These are phyloP conservation scores for Zaprionus kolodkinae DNA, from an alignment of 1,140 invertebrate genomes.

Conservation along the genomic window DNA sequence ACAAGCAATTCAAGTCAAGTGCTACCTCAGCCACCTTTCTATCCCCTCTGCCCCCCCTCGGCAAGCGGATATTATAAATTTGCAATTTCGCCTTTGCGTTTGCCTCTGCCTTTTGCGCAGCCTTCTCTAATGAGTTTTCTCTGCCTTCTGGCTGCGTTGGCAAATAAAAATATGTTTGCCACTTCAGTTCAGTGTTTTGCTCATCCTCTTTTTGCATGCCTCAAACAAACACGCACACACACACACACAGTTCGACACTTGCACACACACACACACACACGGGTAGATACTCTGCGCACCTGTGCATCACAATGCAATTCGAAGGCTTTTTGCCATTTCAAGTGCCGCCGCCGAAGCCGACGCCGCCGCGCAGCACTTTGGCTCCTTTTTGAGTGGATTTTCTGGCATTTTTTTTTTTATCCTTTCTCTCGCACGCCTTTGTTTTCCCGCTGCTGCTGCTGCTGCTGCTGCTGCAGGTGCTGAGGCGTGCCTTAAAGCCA, in stretches of 20 bases:
- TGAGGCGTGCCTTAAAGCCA: constrained; percentile 39
- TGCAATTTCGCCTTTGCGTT: constrained; percentile 72
- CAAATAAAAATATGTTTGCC: constrained; percentile 78
- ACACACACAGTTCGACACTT: constrained; percentile 1
- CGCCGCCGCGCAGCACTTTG: constrained; percentile 44
- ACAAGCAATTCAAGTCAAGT: constrained; percentile 70
- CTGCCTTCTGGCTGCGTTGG: constrained; percentile 45
- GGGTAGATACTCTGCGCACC: neutral
- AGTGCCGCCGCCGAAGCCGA: constrained; percentile 36
- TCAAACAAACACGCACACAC: constrained; percentile 2
- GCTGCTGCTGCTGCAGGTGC: constrained; percentile 25
- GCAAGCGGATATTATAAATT: constrained; percentile 77
- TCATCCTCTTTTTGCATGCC: constrained; percentile 33
- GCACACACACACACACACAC: constrained; percentile 9
- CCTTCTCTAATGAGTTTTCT: constrained; percentile 73
- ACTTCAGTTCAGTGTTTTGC: constrained; percentile 37
- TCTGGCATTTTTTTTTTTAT: constrained; percentile 21
- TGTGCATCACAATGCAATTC: constrained; percentile 50
- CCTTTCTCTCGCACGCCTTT: neutral
- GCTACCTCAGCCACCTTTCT: constrained; percentile 4
- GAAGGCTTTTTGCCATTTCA: constrained; percentile 48
- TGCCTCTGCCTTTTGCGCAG: constrained; percentile 50
- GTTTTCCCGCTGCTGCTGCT: constrained; percentile 8
- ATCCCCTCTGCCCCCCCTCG: neutral
- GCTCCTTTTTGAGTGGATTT: constrained; percentile 55